phyloP scores from a whole-genome alignment of 1,140 invertebrate genomes.

The Leptopilina boulardi region DNA sequence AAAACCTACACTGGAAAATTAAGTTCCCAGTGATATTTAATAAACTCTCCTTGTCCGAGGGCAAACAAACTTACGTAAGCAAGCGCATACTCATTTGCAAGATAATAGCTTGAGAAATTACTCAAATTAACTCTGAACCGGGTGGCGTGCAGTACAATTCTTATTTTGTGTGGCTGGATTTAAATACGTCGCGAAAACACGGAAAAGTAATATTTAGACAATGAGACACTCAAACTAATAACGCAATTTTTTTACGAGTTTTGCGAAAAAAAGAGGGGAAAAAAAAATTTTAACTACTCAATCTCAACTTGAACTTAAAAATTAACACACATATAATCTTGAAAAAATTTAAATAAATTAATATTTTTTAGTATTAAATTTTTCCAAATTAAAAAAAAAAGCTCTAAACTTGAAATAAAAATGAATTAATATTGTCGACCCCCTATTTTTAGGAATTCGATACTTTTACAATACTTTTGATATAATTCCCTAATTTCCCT shows the following conservation, averaged over 20 bases:
- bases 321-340: no score
- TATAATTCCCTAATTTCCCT: no score
- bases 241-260: not conserved
- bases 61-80: slow-evolving; percentile 19
- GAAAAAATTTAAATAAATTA: no score
- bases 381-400: no score
- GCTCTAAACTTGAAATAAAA: no score
- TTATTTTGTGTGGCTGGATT: slow-evolving; percentile 1
- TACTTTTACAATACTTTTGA: no score
- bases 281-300: no score
- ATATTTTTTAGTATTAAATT: no score
- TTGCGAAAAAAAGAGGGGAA: not conserved
- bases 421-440: no score
- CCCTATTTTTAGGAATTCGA: no score
- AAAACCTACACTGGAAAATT: not conserved
- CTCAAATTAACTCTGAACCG: slow-evolving; percentile 8
- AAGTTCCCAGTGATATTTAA: slow-evolving; percentile 21
- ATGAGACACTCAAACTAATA: not conserved
- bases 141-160: not conserved
- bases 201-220: slow-evolving; percentile 1
- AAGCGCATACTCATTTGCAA: slow-evolving; percentile 31
- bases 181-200: slow-evolving; percentile 4
- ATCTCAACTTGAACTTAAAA: no score
- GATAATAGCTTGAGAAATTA: slow-evolving; percentile 32
- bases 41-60: slow-evolving; percentile 9